Base-by-base conservation (phyloP, 2,113 vertebrate genomes). In the Carassius carassius region DNA sequence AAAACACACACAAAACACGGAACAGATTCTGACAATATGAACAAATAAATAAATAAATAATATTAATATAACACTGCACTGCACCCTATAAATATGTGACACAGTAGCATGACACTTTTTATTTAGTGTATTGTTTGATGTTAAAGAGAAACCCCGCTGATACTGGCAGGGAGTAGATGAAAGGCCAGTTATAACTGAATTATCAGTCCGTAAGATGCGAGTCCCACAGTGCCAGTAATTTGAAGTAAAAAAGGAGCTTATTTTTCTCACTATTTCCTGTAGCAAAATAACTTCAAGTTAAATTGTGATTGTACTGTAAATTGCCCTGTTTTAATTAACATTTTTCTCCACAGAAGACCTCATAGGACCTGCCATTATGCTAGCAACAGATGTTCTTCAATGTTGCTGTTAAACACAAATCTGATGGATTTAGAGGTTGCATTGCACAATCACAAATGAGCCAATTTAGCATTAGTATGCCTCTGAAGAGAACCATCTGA, bases 311-410 rank as follows among this genome's bases (percentile, higher is more conserved):
- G 73, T 51, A 87, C 49, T 58, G 51, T 29, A 78, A 87, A 85
- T 70, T 60, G 13, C 60, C n/a, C 3, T 35, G 23, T 72, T 62
- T 85, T 81, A 72, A 76, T 81, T 86, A 86, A 67, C 44, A 56
- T 75, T 87, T 78, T 82, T 62, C 8, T 51, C 47, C n/a, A n/a
- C 73, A 72, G 49, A 65, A 77, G 41, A 81, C 73, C 78, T 81
- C n/a, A 54, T 32, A 73, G 74, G 17, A 85, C 86, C 83, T 73
- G 83, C 41, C 44, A 74, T 82, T 78, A 82, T 41, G 37, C 76
- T 72, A 56, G 29, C 69, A 81, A 73, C 82, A 87, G 69, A 73
- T 87, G 86, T 84, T 87, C 69, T 84, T 63, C 60, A 79, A 73
- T 79, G 60, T 87, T 67, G 25, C 58, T 65, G 41, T 77, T 56